These are phyloP conservation scores for Tyto alba DNA, from an alignment of 2,113 vertebrate species.

Conservation along the genomic window DNA sequence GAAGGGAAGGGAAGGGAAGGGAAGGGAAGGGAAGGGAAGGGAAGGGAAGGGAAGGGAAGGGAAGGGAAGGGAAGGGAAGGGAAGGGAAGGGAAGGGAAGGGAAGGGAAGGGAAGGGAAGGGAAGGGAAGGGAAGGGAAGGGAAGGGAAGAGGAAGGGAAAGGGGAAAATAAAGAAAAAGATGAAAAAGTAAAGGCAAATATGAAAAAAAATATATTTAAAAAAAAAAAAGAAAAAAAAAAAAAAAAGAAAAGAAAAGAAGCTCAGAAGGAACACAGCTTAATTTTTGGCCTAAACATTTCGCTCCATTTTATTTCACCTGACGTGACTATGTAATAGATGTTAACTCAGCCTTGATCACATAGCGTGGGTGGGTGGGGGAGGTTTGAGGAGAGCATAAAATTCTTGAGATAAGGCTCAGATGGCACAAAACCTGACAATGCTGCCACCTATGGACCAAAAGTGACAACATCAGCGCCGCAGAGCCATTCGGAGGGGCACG, in stretches of 20 bases:
- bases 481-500: background rate
- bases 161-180: accelerated
- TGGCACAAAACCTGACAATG: slow-evolving; percentile 71
- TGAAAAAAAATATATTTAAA: too few relatives aligned
- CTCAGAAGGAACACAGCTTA: background rate
- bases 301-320: slow-evolving; percentile 38
- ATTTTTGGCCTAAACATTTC: slow-evolving; percentile 32
- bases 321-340: background rate
- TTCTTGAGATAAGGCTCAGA: background rate
- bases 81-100: accelerated
- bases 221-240: background rate
- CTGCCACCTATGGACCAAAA: slow-evolving; percentile 72
- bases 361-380: background rate
- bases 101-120: background rate
- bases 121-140: accelerated
- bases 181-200: accelerated
- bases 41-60: accelerated
- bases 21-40: accelerated
- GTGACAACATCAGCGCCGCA: background rate
- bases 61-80: accelerated
- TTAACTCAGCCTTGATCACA: background rate
- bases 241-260: background rate
- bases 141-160: accelerated
- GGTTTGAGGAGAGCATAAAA: background rate
- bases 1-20: too few relatives aligned